phyloP scores from a whole-genome alignment of 2,113 vertebrate species.

The Pterocles burchelli region DNA sequence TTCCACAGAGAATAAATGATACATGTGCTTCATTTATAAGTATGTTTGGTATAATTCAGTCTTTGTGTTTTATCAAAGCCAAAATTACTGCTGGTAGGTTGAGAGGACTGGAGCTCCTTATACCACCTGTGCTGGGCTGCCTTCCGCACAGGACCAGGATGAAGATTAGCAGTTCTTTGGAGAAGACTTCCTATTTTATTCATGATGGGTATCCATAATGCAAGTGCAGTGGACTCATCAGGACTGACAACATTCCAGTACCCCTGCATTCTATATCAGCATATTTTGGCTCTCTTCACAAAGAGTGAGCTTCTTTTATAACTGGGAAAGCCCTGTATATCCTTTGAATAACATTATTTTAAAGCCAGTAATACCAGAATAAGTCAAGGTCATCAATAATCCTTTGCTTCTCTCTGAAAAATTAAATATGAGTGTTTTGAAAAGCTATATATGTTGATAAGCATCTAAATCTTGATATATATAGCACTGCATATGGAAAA shows the following conservation, averaged over 20 bases:
- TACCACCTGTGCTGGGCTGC: accelerated
- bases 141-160: neutral
- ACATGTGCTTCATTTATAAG: neutral
- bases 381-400: neutral
- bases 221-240: neutral
- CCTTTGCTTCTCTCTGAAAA: neutral
- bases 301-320: neutral
- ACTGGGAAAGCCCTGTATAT: neutral
- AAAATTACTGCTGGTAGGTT: neutral
- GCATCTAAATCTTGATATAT: neutral
- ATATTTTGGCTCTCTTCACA: neutral
- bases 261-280: neutral
- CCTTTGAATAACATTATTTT: neutral
- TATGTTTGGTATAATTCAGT: neutral
- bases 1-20: neutral
- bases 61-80: neutral
- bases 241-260: neutral
- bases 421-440: neutral
- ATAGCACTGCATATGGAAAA: neutral
- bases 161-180: neutral
- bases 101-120: neutral
- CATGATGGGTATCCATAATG: neutral
- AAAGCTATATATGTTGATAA: neutral
- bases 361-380: neutral
- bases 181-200: neutral